Percentiles rank a stretch among this genome's conserved stretches.
These are phyloP conservation scores for Eumerus sabulonum DNA, from an alignment of 2,888 invertebrate species.

Conservation along the genomic window DNA sequence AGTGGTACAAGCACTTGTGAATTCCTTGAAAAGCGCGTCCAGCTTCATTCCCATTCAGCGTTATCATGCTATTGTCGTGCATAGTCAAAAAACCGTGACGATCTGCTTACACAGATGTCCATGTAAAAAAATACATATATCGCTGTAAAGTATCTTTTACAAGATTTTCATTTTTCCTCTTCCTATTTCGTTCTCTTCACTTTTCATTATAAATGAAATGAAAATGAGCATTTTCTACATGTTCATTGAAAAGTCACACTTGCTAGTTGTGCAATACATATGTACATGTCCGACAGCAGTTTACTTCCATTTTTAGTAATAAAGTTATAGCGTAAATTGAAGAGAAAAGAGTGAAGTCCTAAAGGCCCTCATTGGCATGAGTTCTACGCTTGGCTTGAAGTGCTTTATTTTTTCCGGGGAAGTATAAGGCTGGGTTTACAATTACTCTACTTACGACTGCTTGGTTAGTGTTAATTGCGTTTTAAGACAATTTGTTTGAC, in stretches of 20 bases:
- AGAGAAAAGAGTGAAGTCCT: constrained; percentile 43
- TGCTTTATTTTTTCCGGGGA: constrained; percentile 40
- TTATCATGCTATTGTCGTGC: constrained; percentile 1
- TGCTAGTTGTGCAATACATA: constrained; percentile 47
- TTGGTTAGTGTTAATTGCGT: constrained; percentile 16
- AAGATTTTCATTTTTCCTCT: not conserved
- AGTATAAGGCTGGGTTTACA: constrained; percentile 49
- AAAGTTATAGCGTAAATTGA: not conserved
- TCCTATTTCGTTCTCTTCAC: not conserved
- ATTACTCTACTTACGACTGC: constrained; percentile 33
- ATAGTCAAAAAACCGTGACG: constrained; percentile 59
- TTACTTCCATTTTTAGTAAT: constrained; percentile 57
- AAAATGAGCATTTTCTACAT: constrained; percentile 50
- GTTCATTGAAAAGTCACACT: constrained; percentile 40
- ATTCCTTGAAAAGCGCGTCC: no score
- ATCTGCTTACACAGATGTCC: constrained; percentile 47
- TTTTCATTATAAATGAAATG: constrained; percentile 54
- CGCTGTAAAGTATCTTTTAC: no score
- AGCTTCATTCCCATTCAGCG: no score
- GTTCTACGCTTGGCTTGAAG: constrained; percentile 54
- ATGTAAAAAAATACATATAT: constrained; percentile 26
- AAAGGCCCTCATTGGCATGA: constrained; percentile 48
- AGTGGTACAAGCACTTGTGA: constrained; percentile 6
- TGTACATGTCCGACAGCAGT: not conserved
- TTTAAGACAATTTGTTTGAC: constrained; percentile 24